Conservation (phyloP, 2,888 invertebrate genomes). For the Melitaea athalia region DNA sequence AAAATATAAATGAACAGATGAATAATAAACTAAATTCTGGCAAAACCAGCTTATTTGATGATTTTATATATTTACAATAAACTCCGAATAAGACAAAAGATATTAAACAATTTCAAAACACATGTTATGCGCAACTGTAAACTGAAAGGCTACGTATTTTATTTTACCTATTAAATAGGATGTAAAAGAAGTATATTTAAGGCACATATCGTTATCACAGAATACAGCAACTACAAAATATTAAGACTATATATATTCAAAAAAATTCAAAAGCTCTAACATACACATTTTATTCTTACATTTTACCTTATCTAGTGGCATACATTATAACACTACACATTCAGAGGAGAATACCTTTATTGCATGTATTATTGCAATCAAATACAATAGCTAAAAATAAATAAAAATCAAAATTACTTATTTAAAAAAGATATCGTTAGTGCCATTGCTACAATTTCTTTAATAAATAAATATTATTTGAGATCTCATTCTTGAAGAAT, state of each 20-base stretch:
- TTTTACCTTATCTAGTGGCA: constrained; percentile 13
- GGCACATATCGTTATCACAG: constrained; percentile 78
- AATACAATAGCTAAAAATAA: background rate
- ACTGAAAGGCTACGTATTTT: background rate
- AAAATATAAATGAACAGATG: constrained; percentile 30
- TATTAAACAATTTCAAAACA: background rate
- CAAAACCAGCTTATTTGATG: constrained; percentile 23
- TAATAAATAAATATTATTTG: constrained; percentile 13
- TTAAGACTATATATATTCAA: constrained; percentile 33
- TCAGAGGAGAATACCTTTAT: background rate
- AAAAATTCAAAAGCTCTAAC: constrained; percentile 20
- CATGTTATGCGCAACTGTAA: constrained; percentile 14
- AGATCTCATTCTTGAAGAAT: constrained; percentile 21
- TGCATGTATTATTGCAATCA: constrained; percentile 5
- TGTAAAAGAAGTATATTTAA: constrained; percentile 51
- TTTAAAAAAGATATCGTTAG: background rate
- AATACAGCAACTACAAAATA: constrained; percentile 59
- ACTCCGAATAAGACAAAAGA: constrained; percentile 3
- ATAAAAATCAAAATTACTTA: background rate
- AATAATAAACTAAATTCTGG: constrained; percentile 5
- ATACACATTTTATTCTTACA: constrained; percentile 21
- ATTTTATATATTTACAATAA: constrained; percentile 22
- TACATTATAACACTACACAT: constrained; percentile 2
- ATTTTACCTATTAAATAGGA: constrained; percentile 18
- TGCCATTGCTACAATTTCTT: constrained; percentile 13